Conservation (phyloP, 1,140 invertebrate species). For the Psilanteris sp. region DNA sequence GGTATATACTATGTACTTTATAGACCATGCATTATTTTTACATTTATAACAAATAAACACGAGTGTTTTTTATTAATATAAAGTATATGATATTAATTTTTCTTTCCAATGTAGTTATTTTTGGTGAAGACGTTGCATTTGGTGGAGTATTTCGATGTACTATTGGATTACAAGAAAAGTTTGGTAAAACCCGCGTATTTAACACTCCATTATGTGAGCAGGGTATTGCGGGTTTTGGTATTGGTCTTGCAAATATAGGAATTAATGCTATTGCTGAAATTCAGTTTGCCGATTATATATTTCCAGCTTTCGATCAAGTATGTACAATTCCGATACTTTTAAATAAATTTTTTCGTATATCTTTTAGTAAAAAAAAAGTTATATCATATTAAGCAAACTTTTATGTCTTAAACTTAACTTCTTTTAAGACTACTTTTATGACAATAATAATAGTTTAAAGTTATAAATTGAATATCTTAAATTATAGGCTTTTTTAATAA, state of each 20-base stretch:
- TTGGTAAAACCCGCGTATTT: conserved; percentile 96
- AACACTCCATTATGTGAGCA: conserved; percentile 99
- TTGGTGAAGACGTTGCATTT: conserved; percentile 99
- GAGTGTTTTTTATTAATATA: no score
- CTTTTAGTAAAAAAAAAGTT: no score
- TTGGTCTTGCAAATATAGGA: conserved; percentile 93
- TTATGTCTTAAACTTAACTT: no score
- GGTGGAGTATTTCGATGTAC: conserved; percentile 99
- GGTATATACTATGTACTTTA: no score
- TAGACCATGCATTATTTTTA: no score
- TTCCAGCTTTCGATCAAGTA: conserved; percentile 99
- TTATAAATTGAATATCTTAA: no score
- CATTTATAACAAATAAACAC: no score
- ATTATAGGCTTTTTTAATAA: no score
- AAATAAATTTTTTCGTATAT: no score
- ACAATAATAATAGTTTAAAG: no score
- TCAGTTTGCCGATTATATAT: conserved; percentile 99
- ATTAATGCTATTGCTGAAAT: conserved; percentile 98
- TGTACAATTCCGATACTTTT: background rate
- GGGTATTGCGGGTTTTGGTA: conserved; percentile 98
- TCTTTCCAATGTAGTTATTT: conserved; percentile 83
- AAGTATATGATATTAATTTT: background rate
- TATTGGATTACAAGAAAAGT: conserved; percentile 94
- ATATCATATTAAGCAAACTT: no score
- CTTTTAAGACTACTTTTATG: no score